A percentile compares a stretch with the other conserved stretches of the same genome.
phyloP scores from a whole-genome alignment of 37 sponge, comb jelly and placozoan genomes.

The Chondrosia reniformis region DNA sequence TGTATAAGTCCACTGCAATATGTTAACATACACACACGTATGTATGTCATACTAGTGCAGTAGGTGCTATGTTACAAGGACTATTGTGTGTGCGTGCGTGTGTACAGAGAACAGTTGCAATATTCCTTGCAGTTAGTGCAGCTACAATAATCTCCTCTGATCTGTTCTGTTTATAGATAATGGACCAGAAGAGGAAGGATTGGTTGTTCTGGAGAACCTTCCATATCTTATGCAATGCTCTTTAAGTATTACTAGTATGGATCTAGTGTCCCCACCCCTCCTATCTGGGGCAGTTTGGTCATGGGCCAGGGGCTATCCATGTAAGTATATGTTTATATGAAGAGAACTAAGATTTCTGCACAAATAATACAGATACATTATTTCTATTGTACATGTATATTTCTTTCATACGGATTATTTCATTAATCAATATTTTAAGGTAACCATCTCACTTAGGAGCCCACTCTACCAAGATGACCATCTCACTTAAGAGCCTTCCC shows the following conservation, averaged over 20 bases:
- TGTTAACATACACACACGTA: no score
- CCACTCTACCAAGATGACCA: no score
- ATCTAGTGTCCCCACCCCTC: slow-evolving; percentile 52
- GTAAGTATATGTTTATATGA: not conserved
- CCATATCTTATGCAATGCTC: slow-evolving; percentile 56
- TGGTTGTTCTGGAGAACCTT: slow-evolving; percentile 46
- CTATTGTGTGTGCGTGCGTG: not conserved
- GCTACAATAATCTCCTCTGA: not conserved
- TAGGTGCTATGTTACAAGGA: not conserved
- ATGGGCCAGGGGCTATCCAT: slow-evolving; percentile 24
- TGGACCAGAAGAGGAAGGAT: slow-evolving; percentile 56
- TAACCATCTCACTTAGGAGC: no score
- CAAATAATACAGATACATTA: no score
- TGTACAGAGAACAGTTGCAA: not conserved
- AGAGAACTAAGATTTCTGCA: no score
- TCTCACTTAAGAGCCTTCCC: no score
- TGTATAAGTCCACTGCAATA: no score
- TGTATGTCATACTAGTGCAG: no score
- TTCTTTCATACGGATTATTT: no score
- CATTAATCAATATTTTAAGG: no score
- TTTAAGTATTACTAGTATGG: slow-evolving; percentile 40
- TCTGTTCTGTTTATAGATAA: slow-evolving; percentile 25
- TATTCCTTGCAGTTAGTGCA: not conserved
- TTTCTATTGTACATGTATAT: no score
- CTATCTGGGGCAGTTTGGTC: slow-evolving; percentile 46